Evolutionary conservation across 2,113 vertebrate species (phyloP).

Genomic region (Stictonetta naevosa): DNA sequence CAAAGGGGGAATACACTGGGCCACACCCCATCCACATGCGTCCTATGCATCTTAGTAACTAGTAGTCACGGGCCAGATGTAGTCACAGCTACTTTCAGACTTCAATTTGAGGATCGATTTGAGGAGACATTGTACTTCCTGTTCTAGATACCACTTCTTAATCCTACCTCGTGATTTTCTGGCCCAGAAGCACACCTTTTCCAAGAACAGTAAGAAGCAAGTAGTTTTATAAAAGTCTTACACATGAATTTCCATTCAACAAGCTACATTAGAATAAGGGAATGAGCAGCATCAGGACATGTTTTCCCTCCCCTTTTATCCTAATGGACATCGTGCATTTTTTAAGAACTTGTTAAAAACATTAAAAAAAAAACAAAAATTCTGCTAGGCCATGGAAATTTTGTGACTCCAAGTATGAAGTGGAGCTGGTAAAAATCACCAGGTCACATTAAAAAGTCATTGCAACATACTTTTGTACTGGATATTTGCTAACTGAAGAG

Average conservation of each 20-base stretch:
- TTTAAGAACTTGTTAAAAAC: not conserved
- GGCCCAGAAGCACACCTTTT: not conserved
- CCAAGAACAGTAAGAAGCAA: not conserved
- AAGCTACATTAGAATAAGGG: not conserved
- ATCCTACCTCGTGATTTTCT: not conserved
- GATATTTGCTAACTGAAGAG: not conserved
- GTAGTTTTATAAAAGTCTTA: not conserved
- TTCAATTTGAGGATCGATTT: not conserved
- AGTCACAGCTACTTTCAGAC: not conserved
- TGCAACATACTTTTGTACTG: not conserved
- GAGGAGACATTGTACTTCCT: not conserved
- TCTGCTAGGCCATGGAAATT: not conserved
- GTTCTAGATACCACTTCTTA: not conserved
- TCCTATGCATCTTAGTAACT: not conserved
- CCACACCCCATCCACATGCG: not conserved
- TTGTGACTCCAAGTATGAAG: not conserved
- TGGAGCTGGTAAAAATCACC: not conserved
- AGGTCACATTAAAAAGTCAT: not conserved
- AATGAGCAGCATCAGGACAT: not conserved
- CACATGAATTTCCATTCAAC: not conserved
- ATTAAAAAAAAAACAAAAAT: not conserved
- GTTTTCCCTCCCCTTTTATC: not conserved
- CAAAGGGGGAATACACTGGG: not conserved
- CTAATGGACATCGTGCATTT: rapidly evolving
- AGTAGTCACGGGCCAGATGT: not conserved